phyloP scores from a whole-genome alignment of 1,140 invertebrate genomes.

The Calliopsis andreniformis region DNA sequence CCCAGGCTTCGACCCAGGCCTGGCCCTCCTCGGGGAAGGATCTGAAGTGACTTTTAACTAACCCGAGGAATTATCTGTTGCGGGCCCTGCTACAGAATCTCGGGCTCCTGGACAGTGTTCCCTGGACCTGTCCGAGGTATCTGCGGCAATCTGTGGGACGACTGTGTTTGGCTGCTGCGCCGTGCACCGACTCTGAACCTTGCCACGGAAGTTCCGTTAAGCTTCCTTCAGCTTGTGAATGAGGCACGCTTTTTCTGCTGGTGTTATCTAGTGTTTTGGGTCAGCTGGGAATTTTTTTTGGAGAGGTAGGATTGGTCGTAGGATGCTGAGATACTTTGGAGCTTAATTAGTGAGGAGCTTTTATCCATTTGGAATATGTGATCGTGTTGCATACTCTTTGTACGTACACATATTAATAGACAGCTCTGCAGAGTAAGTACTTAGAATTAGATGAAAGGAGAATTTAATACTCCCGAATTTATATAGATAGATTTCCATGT shows the following conservation, averaged over 20 bases:
- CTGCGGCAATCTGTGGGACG: slow-evolving; percentile 55
- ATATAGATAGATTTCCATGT: too few species aligned
- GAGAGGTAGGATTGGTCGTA: too few species aligned
- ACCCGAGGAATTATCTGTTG: slow-evolving; percentile 69
- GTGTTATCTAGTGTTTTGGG: slow-evolving; percentile 1
- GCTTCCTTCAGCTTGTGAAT: not conserved
- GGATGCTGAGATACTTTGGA: too few species aligned
- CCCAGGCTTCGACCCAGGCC: slow-evolving; percentile 64
- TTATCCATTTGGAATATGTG: too few species aligned
- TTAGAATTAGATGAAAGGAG: too few species aligned
- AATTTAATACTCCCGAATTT: too few species aligned
- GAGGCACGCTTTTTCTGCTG: not conserved
- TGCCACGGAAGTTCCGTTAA: slow-evolving; percentile 18
- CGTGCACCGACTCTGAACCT: not conserved
- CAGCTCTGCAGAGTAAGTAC: too few species aligned
- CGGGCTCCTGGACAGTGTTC: slow-evolving; percentile 75
- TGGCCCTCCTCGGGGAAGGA: slow-evolving; percentile 30
- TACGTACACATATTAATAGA: too few species aligned
- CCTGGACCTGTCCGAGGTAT: slow-evolving; percentile 53
- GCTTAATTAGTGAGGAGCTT: too few species aligned
- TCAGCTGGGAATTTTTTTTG: not conserved
- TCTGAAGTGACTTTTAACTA: slow-evolving; percentile 74
- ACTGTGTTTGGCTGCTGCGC: slow-evolving; percentile 25
- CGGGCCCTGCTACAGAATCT: slow-evolving; percentile 49
- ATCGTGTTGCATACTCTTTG: too few species aligned